phyloP scores from a whole-genome alignment of 2,888 invertebrate species.

The Oeneis ivallda region DNA sequence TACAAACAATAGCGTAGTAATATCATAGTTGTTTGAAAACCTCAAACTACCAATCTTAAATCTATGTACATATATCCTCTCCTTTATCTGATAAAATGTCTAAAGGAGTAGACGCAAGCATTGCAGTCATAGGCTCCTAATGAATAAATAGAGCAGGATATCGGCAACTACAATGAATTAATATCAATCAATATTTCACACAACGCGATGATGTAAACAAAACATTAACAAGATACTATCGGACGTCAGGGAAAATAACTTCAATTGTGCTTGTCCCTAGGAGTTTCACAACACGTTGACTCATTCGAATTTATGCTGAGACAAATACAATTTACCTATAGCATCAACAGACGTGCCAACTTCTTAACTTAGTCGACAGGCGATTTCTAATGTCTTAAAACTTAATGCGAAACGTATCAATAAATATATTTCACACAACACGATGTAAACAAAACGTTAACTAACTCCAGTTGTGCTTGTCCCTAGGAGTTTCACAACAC shows the following conservation, averaged over 20 bases:
- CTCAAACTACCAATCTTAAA: no score
- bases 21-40: neutral
- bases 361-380: neutral
- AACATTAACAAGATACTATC: slow-evolving; percentile 32
- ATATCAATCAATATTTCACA: slow-evolving; percentile 33
- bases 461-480: slow-evolving; percentile 19
- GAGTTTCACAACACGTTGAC: slow-evolving; percentile 38
- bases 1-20: no score
- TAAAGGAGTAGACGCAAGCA: neutral
- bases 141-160: slow-evolving; percentile 13
- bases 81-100: neutral
- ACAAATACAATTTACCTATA: neutral
- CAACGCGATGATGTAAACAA: slow-evolving; percentile 33
- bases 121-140: neutral
- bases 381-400: neutral
- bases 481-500: slow-evolving; percentile 32
- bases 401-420: neutral
- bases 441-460: slow-evolving; percentile 33
- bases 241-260: slow-evolving; percentile 34
- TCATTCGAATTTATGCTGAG: slow-evolving; percentile 32
- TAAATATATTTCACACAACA: slow-evolving; percentile 32
- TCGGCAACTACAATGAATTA: slow-evolving; percentile 11
- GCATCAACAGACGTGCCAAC: neutral
- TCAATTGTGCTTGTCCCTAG: slow-evolving; percentile 17
- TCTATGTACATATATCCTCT: neutral